Evolutionary conservation across 1,140 invertebrate genomes (phyloP), one percentile per base, ranked within the genome.

Genomic region (Aphidius gifuensis): DNA sequence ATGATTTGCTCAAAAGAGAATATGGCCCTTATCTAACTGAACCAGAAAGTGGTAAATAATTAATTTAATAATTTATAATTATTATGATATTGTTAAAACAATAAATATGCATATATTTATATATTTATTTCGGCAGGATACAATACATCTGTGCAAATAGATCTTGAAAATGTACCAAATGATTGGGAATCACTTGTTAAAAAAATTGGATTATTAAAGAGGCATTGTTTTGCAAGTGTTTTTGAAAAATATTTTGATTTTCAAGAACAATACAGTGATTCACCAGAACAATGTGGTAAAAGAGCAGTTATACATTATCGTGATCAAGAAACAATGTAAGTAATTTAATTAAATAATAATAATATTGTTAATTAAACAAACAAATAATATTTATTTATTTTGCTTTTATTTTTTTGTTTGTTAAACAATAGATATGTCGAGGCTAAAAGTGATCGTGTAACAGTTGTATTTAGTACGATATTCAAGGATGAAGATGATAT

Each of bases 161-260:
- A 98, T 82, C 83, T 99, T 81, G 93, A 96, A 73, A 92, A 92
- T 77, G 87, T 99, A 70, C 94, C 95, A 8, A 83, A 88, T 44
- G 88, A 98, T 80, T 96, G 92, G 89, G 91, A 95, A 75, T 84
- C 87, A 65, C 76, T 93, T 69, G 90, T 97, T 58, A 92, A 93
- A 77, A 96, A 95, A 85, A 92, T 97, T 67, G 94, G 94, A 38
- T 84, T 98, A 38, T 81, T 99, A 47, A 99, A 99, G 80, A 88
- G 97, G 71, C 97, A 99, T 82, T 99, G 97, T 83, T 99, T 99
- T 83, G 97, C 97, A 16, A 98, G 97, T 47, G 96, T 99, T 44
- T 99, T 99, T 84, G 96, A 99, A 82, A 98, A 98, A 75, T 99
- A 99, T 84, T 99, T 99, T 82, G 90, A 97, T 76, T 96, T 96